Evolutionary conservation across 2,113 vertebrate species (phyloP).

Genomic region (Rallus limicola): DNA sequence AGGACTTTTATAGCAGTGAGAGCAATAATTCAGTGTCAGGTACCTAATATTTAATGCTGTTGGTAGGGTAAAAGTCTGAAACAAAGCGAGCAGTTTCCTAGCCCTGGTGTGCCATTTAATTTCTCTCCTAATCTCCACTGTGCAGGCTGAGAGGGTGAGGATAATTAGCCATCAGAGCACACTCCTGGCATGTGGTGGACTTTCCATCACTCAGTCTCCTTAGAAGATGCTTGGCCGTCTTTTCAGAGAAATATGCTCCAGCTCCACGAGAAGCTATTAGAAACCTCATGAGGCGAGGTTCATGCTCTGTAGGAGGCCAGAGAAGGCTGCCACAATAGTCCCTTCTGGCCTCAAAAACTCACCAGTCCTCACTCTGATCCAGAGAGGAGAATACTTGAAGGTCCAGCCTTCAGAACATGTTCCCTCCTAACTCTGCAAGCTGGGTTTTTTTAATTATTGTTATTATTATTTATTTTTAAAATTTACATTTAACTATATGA

Average conservation of each 20-base stretch:
- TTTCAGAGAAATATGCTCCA: conserved; percentile 8
- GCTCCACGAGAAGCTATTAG: not conserved
- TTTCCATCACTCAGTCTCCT: conserved; percentile 36
- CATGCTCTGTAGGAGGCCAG: not conserved
- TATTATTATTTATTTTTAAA: conserved; percentile 78
- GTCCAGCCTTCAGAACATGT: not conserved
- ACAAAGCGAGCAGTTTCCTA: not conserved
- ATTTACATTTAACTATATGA: conserved; percentile 78
- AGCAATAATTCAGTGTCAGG: not conserved
- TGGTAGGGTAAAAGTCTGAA: not conserved
- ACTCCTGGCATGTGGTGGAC: conserved; percentile 27
- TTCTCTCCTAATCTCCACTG: not conserved
- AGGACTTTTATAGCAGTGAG: not conserved
- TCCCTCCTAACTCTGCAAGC: not conserved
- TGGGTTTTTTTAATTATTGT: not conserved
- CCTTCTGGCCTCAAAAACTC: conserved; percentile 17
- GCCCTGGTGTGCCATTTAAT: not conserved
- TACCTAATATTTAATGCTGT: not conserved
- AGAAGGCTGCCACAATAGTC: conserved; percentile 7
- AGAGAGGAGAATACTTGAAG: not conserved
- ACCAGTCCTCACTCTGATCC: fast-evolving
- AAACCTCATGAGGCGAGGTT: not conserved
- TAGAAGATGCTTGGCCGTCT: not conserved
- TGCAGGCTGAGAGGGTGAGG: not conserved
- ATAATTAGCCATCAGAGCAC: conserved; percentile 19